Percentiles rank a stretch among this genome's conserved stretches.
Evolutionary conservation across 2,797 vertebrate species (phyloP).

Genomic region (Bufotes viridis): DNA sequence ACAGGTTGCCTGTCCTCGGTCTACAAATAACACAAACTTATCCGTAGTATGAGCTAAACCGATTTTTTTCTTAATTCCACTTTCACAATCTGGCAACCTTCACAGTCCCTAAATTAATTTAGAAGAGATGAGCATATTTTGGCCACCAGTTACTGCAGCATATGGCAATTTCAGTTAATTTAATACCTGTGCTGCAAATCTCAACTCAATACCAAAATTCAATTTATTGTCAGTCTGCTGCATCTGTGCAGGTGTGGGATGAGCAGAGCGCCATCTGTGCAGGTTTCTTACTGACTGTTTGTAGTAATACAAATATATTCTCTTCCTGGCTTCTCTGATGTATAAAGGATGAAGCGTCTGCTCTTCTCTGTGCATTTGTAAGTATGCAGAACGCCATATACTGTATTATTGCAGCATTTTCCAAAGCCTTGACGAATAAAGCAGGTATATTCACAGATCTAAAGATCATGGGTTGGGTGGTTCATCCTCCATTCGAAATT

Average conservation of each 20-base stretch:
- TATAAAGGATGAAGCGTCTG: background rate
- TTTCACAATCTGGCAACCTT: constrained; percentile 36
- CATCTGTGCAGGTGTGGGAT: constrained; percentile 52
- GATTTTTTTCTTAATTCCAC: background rate
- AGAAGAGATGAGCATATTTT: constrained; percentile 23
- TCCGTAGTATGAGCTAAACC: background rate
- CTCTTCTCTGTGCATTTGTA: background rate
- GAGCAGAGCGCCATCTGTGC: constrained; percentile 40
- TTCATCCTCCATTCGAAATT: background rate
- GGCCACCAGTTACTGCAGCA: constrained; percentile 39
- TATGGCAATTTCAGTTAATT: constrained; percentile 50
- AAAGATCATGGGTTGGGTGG: too few relatives aligned
- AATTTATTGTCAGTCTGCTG: constrained; percentile 50
- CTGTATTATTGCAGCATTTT: background rate
- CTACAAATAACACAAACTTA: background rate
- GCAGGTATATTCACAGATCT: background rate
- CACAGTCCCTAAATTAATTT: constrained; percentile 53
- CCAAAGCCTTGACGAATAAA: background rate
- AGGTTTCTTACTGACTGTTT: constrained; percentile 8
- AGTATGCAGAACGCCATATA: background rate
- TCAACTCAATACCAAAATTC: constrained; percentile 41
- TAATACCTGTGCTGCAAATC: constrained; percentile 53
- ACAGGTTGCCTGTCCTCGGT: background rate
- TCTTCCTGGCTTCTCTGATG: constrained; percentile 22
- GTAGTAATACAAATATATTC: background rate